Conservation (phyloP, 1,140 invertebrate genomes). For the Akabosia matsudoensis region DNA sequence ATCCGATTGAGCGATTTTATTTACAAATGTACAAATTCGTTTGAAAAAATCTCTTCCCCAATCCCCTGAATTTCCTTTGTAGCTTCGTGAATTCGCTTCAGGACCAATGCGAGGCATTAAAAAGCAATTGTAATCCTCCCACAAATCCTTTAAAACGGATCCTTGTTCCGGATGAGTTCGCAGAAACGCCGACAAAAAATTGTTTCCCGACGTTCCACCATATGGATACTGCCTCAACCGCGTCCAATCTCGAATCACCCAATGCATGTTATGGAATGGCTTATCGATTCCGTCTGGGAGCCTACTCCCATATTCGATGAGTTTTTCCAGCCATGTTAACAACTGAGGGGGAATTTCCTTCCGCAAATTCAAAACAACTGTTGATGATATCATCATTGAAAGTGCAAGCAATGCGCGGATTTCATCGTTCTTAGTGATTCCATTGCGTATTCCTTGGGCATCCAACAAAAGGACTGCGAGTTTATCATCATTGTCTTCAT, state of each 20-base stretch:
- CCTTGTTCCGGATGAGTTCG: background rate
- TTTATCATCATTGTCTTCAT: background rate
- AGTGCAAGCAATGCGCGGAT: background rate
- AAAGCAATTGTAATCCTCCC: background rate
- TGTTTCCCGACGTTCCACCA: background rate
- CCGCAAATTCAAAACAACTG: background rate
- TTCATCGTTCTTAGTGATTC: background rate
- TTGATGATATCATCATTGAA: background rate
- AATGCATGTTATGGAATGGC: background rate
- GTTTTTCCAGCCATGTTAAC: background rate
- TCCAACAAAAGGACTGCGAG: background rate
- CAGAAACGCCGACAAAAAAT: background rate
- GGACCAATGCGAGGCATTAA: background rate
- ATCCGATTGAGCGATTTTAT: background rate
- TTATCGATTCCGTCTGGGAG: background rate
- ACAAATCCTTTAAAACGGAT: background rate
- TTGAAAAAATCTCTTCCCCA: background rate
- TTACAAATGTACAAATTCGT: background rate
- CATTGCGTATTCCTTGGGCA: background rate
- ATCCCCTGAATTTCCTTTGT: background rate
- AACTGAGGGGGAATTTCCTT: background rate
- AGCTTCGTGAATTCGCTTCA: background rate
- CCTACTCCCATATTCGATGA: background rate
- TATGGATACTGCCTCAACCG: background rate
- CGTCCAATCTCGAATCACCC: background rate